Conservation (phyloP, 2,797 vertebrate species). For the Eupleurogrammus muticus region DNA sequence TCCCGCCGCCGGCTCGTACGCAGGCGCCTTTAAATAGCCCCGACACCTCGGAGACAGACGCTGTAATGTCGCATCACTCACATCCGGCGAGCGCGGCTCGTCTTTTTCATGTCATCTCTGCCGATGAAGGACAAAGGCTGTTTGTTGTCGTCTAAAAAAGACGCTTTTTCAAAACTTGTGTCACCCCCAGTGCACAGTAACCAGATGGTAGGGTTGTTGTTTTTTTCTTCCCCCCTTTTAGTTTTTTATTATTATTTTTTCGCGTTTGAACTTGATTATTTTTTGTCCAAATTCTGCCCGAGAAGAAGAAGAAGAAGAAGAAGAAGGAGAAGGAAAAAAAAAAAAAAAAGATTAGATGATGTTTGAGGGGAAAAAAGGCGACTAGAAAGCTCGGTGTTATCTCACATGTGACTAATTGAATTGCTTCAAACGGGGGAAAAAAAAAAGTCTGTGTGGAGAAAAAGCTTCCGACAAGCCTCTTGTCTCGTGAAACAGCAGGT, state of each 20-base stretch:
- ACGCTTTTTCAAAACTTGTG: slow-evolving; percentile 70
- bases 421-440: slow-evolving; percentile 76
- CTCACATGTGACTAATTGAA: slow-evolving; percentile 84
- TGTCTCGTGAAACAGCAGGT: slow-evolving; percentile 88
- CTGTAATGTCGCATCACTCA: slow-evolving; percentile 75
- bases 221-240: slow-evolving; percentile 24
- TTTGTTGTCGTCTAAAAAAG: slow-evolving; percentile 75
- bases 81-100: slow-evolving; percentile 59
- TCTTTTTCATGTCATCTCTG: slow-evolving; percentile 75
- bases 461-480: slow-evolving; percentile 83
- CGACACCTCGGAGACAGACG: slow-evolving; percentile 68
- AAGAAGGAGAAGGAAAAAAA: too few species aligned
- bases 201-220: slow-evolving; percentile 73
- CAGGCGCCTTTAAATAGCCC: slow-evolving; percentile 71
- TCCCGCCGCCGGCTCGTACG: slow-evolving; percentile 67
- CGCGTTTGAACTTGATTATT: slow-evolving; percentile 69
- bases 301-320: too few species aligned
- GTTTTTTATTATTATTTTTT: too few species aligned
- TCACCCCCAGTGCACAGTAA: slow-evolving; percentile 62
- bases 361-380: slow-evolving; percentile 58
- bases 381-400: slow-evolving; percentile 76
- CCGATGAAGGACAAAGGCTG: slow-evolving; percentile 79
- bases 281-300: slow-evolving; percentile 67
- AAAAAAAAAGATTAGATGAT: slow-evolving; percentile 67
- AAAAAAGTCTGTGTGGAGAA: slow-evolving; percentile 73